Evolutionary conservation across 2,113 vertebrate species (phyloP).

Genomic region (Rhinogobius similis): DNA sequence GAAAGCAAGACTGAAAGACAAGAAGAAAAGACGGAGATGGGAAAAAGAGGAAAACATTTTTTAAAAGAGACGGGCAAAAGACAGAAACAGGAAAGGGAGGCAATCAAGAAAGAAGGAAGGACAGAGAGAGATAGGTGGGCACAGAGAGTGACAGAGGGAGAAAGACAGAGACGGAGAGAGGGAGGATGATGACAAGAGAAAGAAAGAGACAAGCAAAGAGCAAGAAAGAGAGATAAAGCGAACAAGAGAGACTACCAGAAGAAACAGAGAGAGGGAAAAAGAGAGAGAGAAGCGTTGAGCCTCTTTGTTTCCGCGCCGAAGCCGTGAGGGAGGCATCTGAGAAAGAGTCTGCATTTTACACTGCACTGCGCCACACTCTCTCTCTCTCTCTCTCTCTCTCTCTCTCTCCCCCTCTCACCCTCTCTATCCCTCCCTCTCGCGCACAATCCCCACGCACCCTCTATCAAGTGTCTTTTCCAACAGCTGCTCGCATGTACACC

Average conservation of each 20-base stretch:
- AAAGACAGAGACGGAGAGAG: not conserved
- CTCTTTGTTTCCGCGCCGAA: constrained; percentile 63
- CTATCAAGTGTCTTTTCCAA: constrained; percentile 53
- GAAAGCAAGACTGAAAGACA: no score
- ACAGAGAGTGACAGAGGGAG: not conserved
- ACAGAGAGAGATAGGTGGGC: no score
- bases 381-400: constrained; percentile 42
- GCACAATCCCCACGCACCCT: constrained; percentile 42
- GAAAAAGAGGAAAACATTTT: no score
- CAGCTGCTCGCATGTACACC: constrained; percentile 14
- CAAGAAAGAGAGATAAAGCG: not conserved
- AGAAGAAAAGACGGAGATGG: no score
- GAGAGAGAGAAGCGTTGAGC: constrained; percentile 53
- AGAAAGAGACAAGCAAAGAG: not conserved
- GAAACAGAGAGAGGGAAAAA: not conserved
- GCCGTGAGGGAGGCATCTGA: constrained; percentile 59
- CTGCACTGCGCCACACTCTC: constrained; percentile 72
- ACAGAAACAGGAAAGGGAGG: no score
- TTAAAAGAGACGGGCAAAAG: no score
- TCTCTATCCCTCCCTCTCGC: not conserved
- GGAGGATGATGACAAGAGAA: not conserved
- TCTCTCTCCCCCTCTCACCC: not conserved
- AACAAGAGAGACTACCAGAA: not conserved
- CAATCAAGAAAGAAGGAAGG: no score
- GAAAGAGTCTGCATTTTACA: constrained; percentile 56